These are phyloP conservation scores for Hystrix cristata DNA, from an alignment of 2,113 vertebrate species.

Conservation along the genomic window DNA sequence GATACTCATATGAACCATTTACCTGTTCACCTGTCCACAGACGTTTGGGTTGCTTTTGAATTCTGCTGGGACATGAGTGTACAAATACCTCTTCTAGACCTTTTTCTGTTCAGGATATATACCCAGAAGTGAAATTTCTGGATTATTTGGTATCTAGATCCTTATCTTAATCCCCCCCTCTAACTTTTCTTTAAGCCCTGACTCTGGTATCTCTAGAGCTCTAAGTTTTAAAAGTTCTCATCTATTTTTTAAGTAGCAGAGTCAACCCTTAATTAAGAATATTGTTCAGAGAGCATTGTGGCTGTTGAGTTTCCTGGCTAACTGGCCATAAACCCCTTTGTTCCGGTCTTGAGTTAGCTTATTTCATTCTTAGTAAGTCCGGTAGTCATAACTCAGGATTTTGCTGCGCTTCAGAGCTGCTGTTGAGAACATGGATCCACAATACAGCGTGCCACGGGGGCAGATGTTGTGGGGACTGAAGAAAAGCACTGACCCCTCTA, in stretches of 20 bases:
- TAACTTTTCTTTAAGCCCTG: neutral
- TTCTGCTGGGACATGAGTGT: neutral
- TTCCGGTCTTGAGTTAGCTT: neutral
- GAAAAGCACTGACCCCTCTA: neutral
- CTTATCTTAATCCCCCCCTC: neutral
- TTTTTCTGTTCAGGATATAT: neutral
- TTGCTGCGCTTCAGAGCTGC: neutral
- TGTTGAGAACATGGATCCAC: neutral
- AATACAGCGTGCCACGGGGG: neutral
- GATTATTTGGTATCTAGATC: neutral
- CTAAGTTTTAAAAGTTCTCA: conserved; percentile 39
- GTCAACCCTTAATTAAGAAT: conserved; percentile 26
- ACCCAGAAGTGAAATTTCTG: neutral
- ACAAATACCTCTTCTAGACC: neutral
- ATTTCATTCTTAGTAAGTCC: neutral
- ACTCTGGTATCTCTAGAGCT: neutral
- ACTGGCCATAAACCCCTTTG: neutral
- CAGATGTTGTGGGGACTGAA: neutral
- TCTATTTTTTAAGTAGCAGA: neutral
- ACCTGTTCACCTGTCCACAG: neutral
- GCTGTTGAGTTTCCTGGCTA: neutral
- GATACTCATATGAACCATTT: neutral
- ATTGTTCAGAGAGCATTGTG: neutral
- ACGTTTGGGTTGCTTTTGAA: neutral
- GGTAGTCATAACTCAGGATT: neutral